phyloP scores from a whole-genome alignment of 2,888 invertebrate genomes.

The Petrophora chlorosata region DNA sequence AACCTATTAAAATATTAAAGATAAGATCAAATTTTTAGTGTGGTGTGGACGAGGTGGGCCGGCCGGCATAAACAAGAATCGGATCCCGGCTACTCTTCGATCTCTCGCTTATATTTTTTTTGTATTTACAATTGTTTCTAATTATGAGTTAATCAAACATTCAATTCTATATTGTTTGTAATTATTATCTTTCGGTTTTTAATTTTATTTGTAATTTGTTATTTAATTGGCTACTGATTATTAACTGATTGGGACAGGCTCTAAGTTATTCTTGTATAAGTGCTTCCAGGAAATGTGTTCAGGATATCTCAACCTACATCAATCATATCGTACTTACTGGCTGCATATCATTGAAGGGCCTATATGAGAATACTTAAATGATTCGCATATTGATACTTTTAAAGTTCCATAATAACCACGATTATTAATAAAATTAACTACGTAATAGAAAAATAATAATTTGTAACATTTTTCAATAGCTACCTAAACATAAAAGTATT shows the following conservation, averaged over 20 bases:
- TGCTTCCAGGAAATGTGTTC: too few relatives aligned
- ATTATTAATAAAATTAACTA: background rate
- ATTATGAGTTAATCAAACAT: slow-evolving; percentile 77
- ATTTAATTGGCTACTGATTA: slow-evolving; percentile 76
- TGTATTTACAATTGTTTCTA: slow-evolving; percentile 79
- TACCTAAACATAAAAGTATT: background rate
- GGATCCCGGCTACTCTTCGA: slow-evolving; percentile 67
- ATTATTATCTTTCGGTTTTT: slow-evolving; percentile 71
- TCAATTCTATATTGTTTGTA: slow-evolving; percentile 76
- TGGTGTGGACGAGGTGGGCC: slow-evolving; percentile 75
- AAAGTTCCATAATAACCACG: too few relatives aligned
- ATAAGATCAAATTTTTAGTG: slow-evolving; percentile 80
- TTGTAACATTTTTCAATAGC: background rate
- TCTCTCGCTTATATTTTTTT: slow-evolving; percentile 69
- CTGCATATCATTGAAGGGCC: too few relatives aligned
- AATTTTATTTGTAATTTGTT: slow-evolving; percentile 74
- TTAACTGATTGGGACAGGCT: slow-evolving; percentile 52
- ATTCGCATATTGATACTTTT: too few relatives aligned
- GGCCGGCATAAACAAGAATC: slow-evolving; percentile 73
- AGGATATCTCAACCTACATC: too few relatives aligned
- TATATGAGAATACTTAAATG: too few relatives aligned
- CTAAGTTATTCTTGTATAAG: slow-evolving; percentile 38
- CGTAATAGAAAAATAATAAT: too few relatives aligned
- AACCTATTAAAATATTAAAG: slow-evolving; percentile 81
- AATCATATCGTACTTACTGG: too few relatives aligned